phyloP scores from a whole-genome alignment of 1,140 invertebrate species.

The Daktulosphaira vitifoliae region DNA sequence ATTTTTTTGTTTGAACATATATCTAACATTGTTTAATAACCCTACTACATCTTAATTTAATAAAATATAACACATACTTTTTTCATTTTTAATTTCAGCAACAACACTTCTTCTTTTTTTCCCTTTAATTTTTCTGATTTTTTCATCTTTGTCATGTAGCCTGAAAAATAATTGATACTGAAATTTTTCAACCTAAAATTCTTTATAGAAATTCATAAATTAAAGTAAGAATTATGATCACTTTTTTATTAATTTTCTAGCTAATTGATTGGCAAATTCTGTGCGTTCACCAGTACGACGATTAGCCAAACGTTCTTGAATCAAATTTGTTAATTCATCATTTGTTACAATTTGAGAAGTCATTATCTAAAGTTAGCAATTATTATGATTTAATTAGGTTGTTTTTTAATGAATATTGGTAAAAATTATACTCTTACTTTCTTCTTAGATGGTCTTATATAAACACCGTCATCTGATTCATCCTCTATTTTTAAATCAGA shows the following conservation, averaged over 20 bases:
- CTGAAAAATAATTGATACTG: no score
- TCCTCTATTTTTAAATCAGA: conserved; percentile 36
- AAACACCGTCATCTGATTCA: conserved; percentile 14
- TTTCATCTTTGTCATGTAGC: conserved; percentile 26
- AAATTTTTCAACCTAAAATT: no score
- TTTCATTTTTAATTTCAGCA: conserved; percentile 2
- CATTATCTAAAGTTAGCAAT: conserved; percentile 6
- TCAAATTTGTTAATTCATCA: conserved; percentile 26
- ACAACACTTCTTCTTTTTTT: conserved; percentile 1
- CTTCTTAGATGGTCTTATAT: conserved; percentile 23
- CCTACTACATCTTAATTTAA: not conserved
- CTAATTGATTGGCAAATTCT: conserved; percentile 31
- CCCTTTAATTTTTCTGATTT: conserved; percentile 18
- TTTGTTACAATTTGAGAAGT: conserved; percentile 29
- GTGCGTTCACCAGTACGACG: conserved; percentile 20
- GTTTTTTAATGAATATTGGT: no score
- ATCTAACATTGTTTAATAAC: not conserved
- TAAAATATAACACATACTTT: not conserved
- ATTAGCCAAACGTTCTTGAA: conserved; percentile 29
- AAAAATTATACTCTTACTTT: not conserved
- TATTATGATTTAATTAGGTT: no score
- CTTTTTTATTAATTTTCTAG: conserved; percentile 31
- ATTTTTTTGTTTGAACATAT: no score
- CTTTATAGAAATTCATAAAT: no score
- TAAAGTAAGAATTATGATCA: not conserved